A percentile compares a stretch with the other conserved stretches of the same genome.
Conservation (phyloP, 37 sponge, comb jelly and placozoan species). For the Aplysina aerophoba region DNA sequence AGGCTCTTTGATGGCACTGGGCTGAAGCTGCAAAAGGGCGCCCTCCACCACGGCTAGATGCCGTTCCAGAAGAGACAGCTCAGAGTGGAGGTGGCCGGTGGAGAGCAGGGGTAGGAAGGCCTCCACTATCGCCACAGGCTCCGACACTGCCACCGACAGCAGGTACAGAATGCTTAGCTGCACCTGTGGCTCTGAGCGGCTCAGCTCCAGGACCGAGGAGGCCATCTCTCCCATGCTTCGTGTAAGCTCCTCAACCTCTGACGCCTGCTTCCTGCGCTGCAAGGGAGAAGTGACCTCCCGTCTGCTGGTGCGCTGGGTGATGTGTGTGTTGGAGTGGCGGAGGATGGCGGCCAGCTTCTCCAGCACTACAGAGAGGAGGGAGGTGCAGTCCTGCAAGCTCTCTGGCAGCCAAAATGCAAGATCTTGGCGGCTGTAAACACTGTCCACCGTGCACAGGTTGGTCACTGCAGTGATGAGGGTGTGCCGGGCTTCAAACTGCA, state of each 20-base stretch:
- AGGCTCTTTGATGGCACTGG: background rate
- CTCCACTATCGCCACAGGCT: constrained; percentile 18
- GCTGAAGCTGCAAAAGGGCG: background rate
- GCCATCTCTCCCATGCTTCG: background rate
- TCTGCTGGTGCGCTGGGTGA: background rate
- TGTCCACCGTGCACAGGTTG: background rate
- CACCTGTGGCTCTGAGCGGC: constrained; percentile 7
- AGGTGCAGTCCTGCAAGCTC: background rate
- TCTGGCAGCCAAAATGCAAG: constrained; percentile 10
- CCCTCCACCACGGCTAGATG: constrained; percentile 17
- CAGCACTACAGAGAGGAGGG: background rate
- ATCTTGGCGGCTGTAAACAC: too few species aligned
- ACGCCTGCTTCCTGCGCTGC: background rate
- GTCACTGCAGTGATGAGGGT: background rate
- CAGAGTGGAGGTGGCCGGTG: background rate
- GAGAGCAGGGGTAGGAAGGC: constrained; percentile 12
- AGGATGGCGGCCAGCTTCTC: constrained; percentile 6
- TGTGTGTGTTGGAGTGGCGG: constrained; percentile 5
- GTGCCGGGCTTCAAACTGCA: background rate
- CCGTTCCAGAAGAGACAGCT: background rate
- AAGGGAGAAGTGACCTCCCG: background rate
- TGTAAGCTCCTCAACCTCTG: background rate
- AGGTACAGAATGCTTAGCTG: constrained; percentile 12
- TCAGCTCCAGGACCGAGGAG: background rate
- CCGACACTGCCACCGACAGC: background rate